A percentile compares a stretch with the other conserved stretches of the same genome.
These are phyloP conservation scores for Diplodus puntazzo DNA, from an alignment of 2,797 vertebrate species.

Conservation along the genomic window DNA sequence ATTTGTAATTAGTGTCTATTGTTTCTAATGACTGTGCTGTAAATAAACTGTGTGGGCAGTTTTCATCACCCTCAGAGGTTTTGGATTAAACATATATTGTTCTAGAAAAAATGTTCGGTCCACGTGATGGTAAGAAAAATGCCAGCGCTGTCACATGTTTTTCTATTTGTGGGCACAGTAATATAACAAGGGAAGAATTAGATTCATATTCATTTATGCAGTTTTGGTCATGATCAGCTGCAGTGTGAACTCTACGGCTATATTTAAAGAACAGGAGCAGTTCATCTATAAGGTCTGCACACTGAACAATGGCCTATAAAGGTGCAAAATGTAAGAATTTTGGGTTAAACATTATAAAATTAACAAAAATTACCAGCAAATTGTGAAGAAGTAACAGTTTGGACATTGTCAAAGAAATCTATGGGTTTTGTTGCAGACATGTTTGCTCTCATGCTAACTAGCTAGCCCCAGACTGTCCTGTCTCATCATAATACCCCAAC, in stretches of 20 bases:
- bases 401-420: no score
- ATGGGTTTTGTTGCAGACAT: no score
- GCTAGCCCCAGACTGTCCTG: no score
- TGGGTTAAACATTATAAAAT: no score
- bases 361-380: no score
- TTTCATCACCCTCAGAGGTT: not conserved
- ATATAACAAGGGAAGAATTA: not conserved
- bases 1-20: conserved; percentile 47
- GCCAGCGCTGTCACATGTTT: conserved; percentile 12
- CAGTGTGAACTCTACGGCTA: not conserved
- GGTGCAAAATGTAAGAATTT: no score
- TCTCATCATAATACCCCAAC: no score
- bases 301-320: no score
- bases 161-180: conserved; percentile 7
- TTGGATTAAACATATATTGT: conserved; percentile 9
- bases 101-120: conserved; percentile 13
- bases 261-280: not conserved
- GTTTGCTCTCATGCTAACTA: no score
- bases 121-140: conserved; percentile 13
- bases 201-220: not conserved
- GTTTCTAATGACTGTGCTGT: conserved; percentile 38
- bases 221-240: not conserved
- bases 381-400: no score
- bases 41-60: conserved; percentile 20
- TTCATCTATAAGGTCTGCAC: not conserved